These are phyloP conservation scores for Rhagonycha fulva DNA, from an alignment of 2,888 invertebrate species.

Conservation along the genomic window DNA sequence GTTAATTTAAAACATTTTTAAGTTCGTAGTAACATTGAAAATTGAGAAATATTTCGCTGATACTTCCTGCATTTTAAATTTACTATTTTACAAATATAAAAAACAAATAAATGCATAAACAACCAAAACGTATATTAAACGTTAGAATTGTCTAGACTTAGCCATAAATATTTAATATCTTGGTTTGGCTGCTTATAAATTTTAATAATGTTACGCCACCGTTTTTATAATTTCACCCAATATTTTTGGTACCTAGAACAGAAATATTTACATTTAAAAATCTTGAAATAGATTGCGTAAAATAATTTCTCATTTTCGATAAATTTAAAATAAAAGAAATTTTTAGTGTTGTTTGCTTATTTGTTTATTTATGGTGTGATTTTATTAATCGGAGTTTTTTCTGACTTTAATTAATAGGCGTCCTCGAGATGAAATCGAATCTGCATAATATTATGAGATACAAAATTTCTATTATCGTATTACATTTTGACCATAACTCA, in stretches of 20 bases:
- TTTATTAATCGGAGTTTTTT: background rate
- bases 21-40: background rate
- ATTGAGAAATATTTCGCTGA: background rate
- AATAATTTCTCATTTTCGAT: background rate
- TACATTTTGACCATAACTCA: background rate
- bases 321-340: background rate
- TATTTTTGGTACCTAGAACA: background rate
- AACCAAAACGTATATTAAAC: constrained; percentile 23
- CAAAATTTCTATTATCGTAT: background rate
- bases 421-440: background rate
- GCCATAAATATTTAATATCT: constrained; percentile 44
- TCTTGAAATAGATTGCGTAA: background rate
- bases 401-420: background rate
- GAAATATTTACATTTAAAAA: background rate
- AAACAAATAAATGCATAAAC: constrained; percentile 29
- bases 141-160: constrained; percentile 35
- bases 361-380: background rate
- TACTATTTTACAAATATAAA: constrained; percentile 28
- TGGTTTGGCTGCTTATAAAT: constrained; percentile 26
- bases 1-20: background rate
- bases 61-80: constrained; percentile 2
- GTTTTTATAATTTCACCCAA: constrained; percentile 4
- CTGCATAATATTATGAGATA: background rate
- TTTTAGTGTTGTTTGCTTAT: background rate
- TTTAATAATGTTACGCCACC: constrained; percentile 23